A percentile compares a stretch with the other conserved stretches of the same genome.
These are phyloP conservation scores for Psittacula echo DNA, from an alignment of 2,797 vertebrate species.

Conservation along the genomic window DNA sequence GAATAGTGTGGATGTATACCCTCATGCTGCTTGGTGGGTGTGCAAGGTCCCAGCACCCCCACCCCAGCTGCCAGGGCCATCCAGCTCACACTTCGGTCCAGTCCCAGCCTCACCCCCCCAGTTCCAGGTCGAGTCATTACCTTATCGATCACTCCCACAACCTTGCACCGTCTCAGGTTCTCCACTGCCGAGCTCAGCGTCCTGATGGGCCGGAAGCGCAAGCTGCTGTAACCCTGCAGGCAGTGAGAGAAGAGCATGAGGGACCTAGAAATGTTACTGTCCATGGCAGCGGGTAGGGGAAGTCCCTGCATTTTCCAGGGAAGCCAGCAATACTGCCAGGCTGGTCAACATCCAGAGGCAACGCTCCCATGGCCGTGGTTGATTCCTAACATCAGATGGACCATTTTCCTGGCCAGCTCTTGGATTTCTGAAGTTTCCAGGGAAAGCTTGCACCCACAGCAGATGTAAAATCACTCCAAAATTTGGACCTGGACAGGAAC, in stretches of 20 bases:
- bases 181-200: conserved; percentile 93
- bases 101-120: neutral
- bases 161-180: conserved; percentile 91
- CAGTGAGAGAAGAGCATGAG: neutral
- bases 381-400: neutral
- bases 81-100: neutral
- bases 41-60: neutral
- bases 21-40: rapidly evolving
- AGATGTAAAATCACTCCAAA: neutral
- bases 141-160: conserved; percentile 93
- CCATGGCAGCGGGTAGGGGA: rapidly evolving
- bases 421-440: neutral
- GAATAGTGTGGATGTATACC: neutral
- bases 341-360: neutral
- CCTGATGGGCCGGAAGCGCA: conserved; percentile 95
- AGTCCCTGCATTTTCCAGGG: neutral
- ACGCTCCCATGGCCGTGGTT: rapidly evolving
- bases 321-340: neutral
- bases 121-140: conserved; percentile 61
- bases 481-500: neutral
- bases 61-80: neutral
- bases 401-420: neutral
- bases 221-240: conserved; percentile 93
- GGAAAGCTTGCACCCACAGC: neutral
- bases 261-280: neutral